Evolutionary conservation across 1,140 invertebrate species (phyloP).

Genomic region (Drosophila ercepeae): DNA sequence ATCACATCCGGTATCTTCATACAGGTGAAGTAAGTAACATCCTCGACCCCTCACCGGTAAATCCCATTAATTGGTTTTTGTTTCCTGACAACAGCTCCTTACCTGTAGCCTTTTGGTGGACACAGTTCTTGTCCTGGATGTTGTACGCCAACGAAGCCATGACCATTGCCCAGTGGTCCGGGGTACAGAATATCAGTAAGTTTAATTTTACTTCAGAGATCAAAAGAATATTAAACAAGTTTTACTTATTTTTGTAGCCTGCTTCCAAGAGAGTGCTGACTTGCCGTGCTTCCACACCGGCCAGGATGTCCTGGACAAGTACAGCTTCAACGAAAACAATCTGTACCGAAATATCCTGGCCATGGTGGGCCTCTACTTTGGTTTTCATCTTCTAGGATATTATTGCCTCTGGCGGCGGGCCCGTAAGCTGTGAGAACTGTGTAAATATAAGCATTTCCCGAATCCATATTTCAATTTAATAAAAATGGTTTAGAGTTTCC

Average conservation of each 20-base stretch:
- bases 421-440: conserved; percentile 85
- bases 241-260: conserved; percentile 85
- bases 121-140: conserved; percentile 96
- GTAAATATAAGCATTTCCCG: conserved; percentile 33
- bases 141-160: conserved; percentile 96
- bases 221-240: too few relatives aligned
- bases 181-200: conserved; percentile 91
- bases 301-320: conserved; percentile 88
- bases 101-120: conserved; percentile 91
- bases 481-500: conserved; percentile 11
- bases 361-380: conserved; percentile 87
- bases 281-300: conserved; percentile 90
- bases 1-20: conserved; percentile 94
- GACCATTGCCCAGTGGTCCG: conserved; percentile 91
- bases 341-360: conserved; percentile 87
- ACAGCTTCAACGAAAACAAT: conserved; percentile 88
- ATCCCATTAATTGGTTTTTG: background rate
- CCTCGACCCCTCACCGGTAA: background rate
- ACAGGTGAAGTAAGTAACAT: conserved; percentile 88
- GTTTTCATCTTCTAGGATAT: conserved; percentile 89
- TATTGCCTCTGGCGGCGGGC: conserved; percentile 87
- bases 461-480: conserved; percentile 11
- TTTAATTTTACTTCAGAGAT: conserved; percentile 3
- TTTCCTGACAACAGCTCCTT: conserved; percentile 90
- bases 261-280: conserved; percentile 85